Evolutionary conservation across 1,140 invertebrate species (phyloP).

Genomic region (Ooceraea biroi): DNA sequence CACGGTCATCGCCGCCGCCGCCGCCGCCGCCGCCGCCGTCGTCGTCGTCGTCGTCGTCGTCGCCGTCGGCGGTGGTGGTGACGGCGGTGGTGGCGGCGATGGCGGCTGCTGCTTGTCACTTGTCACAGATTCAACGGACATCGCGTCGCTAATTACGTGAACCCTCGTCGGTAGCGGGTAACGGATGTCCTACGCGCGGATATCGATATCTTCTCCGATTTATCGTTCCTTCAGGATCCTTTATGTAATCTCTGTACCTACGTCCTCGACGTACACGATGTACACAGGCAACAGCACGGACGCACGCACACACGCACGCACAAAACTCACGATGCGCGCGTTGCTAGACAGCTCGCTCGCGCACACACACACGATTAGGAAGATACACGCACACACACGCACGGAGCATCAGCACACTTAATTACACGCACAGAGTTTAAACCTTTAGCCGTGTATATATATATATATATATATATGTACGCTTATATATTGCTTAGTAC

Average conservation of each 20-base stretch:
- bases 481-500: conserved; percentile 78
- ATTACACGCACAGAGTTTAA: conserved; percentile 6
- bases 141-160: conserved; percentile 65
- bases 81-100: conserved; percentile 41
- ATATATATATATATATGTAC: conserved; percentile 70
- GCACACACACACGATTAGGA: neutral
- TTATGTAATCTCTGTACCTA: conserved; percentile 66
- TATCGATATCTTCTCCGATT: conserved; percentile 58
- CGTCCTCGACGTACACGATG: conserved; percentile 64
- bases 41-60: conserved; percentile 64
- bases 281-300: conserved; percentile 51
- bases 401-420: conserved; percentile 44
- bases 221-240: conserved; percentile 52
- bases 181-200: conserved; percentile 62
- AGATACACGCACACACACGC: neutral
- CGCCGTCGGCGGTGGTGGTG: conserved; percentile 21
- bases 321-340: neutral
- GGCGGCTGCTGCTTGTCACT: conserved; percentile 80
- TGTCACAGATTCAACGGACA: conserved; percentile 81
- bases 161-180: conserved; percentile 51
- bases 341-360: neutral
- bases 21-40: neutral
- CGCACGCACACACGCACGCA: neutral
- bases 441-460: conserved; percentile 51
- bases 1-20: neutral